Conservation (phyloP, 2,113 vertebrate species). For the Heloderma charlesbogerti region DNA sequence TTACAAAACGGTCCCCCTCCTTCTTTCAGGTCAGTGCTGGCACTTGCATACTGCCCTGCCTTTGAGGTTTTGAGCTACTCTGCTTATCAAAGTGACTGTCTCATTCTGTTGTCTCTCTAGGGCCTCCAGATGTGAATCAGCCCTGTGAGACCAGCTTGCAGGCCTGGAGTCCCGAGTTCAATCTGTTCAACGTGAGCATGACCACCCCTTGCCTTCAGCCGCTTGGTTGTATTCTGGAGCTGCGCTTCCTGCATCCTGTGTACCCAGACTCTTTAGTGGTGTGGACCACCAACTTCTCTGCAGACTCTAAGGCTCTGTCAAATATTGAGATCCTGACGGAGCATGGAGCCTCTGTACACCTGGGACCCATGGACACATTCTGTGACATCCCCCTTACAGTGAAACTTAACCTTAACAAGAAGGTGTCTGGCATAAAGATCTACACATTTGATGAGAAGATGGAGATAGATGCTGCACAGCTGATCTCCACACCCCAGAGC, state of each 20-base stretch:
- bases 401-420: conserved; percentile 81
- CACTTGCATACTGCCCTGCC: not conserved
- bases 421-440: conserved; percentile 85
- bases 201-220: conserved; percentile 89
- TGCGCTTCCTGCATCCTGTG: conserved; percentile 86
- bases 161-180: conserved; percentile 96
- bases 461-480: conserved; percentile 92
- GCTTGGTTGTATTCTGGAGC: conserved; percentile 89
- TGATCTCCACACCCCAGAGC: conserved; percentile 85
- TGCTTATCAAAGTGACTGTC: conserved; percentile 3
- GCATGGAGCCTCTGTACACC: conserved; percentile 79
- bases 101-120: conserved; percentile 65
- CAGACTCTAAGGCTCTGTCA: conserved; percentile 78
- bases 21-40: not conserved
- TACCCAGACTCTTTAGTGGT: conserved; percentile 86
- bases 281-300: conserved; percentile 93
- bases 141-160: conserved; percentile 94
- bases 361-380: conserved; percentile 88
- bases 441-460: conserved; percentile 94
- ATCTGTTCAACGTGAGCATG: conserved; percentile 92
- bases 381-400: conserved; percentile 93
- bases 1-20: not conserved
- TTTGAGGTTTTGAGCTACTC: not conserved
- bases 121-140: conserved; percentile 93
- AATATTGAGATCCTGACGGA: conserved; percentile 88